These are phyloP conservation scores for Bombus affinis DNA, from an alignment of 1,140 invertebrate species.

Conservation along the genomic window DNA sequence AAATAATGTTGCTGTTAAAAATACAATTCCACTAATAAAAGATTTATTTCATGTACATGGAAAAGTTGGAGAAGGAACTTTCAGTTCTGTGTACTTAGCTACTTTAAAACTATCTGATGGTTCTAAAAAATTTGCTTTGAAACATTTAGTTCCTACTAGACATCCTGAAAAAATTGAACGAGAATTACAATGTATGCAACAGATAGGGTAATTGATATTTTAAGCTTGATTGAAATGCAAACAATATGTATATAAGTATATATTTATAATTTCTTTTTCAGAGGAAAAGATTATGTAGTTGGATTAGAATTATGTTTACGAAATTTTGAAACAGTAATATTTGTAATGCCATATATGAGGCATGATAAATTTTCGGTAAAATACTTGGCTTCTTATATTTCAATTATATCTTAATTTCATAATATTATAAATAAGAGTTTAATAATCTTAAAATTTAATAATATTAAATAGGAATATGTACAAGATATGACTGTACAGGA, in stretches of 20 bases:
- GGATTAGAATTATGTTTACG: constrained; percentile 91
- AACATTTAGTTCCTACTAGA: constrained; percentile 92
- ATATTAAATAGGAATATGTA: constrained; percentile 88
- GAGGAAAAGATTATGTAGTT: constrained; percentile 92
- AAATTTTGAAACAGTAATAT: constrained; percentile 90
- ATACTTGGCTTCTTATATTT: constrained; percentile 58
- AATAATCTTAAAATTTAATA: background rate
- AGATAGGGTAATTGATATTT: constrained; percentile 87
- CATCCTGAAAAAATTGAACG: constrained; percentile 89
- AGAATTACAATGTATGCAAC: constrained; percentile 90
- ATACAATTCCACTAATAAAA: constrained; percentile 84
- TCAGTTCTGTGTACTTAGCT: constrained; percentile 91
- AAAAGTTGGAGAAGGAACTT: constrained; percentile 91
- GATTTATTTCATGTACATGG: constrained; percentile 87
- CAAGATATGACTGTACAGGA: constrained; percentile 88
- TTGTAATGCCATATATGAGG: constrained; percentile 95
- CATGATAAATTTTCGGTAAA: constrained; percentile 91
- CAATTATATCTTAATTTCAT: background rate
- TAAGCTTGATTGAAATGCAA: constrained; percentile 14
- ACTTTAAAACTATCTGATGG: constrained; percentile 84
- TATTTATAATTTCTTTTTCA: constrained; percentile 78
- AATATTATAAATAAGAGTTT: background rate
- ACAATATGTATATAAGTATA: background rate
- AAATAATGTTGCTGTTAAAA: constrained; percentile 57
- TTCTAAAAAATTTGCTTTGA: constrained; percentile 88